These are phyloP conservation scores for Colletes collaris DNA, from an alignment of 2,888 invertebrate genomes.

Conservation along the genomic window DNA sequence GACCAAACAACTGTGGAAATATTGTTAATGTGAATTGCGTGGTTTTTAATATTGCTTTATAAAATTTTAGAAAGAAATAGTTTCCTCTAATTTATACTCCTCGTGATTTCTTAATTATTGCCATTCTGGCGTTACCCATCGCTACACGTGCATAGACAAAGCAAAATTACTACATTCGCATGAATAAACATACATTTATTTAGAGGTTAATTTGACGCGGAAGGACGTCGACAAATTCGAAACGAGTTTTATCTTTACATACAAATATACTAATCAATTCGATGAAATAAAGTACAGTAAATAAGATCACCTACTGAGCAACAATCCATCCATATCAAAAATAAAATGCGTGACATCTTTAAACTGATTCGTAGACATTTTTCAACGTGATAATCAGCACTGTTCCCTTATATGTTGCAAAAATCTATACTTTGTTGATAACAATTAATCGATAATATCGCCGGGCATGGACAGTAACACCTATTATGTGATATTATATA, in stretches of 20 bases:
- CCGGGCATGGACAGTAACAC: too few species aligned
- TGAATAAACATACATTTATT: slow-evolving; percentile 30
- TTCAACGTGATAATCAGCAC: neutral
- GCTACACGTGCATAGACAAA: slow-evolving; percentile 49
- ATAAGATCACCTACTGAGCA: slow-evolving; percentile 74
- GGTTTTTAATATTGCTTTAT: neutral
- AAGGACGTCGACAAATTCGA: neutral
- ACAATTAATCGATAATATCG: neutral
- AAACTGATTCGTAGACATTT: slow-evolving; percentile 41
- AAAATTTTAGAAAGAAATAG: slow-evolving; percentile 36
- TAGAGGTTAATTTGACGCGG: neutral
- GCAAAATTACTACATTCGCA: slow-evolving; percentile 40
- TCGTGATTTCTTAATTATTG: slow-evolving; percentile 52
- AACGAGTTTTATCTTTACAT: slow-evolving; percentile 6
- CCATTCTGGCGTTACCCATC: slow-evolving; percentile 48
- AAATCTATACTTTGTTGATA: neutral
- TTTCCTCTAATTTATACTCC: slow-evolving; percentile 45
- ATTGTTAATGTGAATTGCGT: too few species aligned
- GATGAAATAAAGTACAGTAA: neutral
- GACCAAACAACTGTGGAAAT: too few species aligned
- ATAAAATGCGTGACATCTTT: slow-evolving; percentile 79
- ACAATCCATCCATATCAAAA: slow-evolving; percentile 81
- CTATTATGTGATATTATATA: too few species aligned
- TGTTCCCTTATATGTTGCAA: neutral
- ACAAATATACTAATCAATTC: slow-evolving; percentile 5